These are phyloP conservation scores for Colletes collaris DNA, from an alignment of 2,888 invertebrate genomes.

Conservation along the genomic window DNA sequence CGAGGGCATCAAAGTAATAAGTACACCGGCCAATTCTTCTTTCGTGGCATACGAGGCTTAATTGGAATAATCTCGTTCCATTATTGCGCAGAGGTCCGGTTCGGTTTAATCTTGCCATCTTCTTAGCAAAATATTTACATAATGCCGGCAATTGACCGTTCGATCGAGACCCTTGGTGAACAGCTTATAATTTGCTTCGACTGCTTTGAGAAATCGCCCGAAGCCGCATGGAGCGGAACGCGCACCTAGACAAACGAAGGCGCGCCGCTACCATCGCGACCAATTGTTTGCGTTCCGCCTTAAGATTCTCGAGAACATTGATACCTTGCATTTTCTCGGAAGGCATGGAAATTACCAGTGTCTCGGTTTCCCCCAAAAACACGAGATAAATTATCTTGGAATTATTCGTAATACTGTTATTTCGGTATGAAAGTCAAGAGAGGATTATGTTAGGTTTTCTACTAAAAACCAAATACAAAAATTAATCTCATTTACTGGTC, in stretches of 20 bases:
- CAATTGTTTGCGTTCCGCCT: constrained; percentile 14
- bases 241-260: constrained; percentile 58
- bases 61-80: constrained; percentile 60
- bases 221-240: constrained; percentile 21
- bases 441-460: too few species aligned
- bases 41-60: constrained; percentile 41
- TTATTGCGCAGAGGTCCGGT: constrained; percentile 50
- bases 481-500: too few species aligned
- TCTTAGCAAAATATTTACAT: constrained; percentile 67
- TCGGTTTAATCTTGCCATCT: constrained; percentile 54
- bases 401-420: too few species aligned
- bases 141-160: constrained; percentile 63
- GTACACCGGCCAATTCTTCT: constrained; percentile 11
- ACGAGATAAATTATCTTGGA: too few species aligned
- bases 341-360: neutral
- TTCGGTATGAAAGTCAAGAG: too few species aligned
- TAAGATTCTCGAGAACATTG: neutral
- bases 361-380: neutral
- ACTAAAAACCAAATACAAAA: too few species aligned
- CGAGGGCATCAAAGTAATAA: constrained; percentile 52
- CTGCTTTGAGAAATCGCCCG: constrained; percentile 58
- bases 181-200: constrained; percentile 57
- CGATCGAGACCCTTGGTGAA: constrained; percentile 45
- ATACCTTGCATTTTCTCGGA: neutral
- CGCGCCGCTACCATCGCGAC: constrained; percentile 19